Conservation (phyloP, 2,113 vertebrate species). For the Sula dactylatra region DNA sequence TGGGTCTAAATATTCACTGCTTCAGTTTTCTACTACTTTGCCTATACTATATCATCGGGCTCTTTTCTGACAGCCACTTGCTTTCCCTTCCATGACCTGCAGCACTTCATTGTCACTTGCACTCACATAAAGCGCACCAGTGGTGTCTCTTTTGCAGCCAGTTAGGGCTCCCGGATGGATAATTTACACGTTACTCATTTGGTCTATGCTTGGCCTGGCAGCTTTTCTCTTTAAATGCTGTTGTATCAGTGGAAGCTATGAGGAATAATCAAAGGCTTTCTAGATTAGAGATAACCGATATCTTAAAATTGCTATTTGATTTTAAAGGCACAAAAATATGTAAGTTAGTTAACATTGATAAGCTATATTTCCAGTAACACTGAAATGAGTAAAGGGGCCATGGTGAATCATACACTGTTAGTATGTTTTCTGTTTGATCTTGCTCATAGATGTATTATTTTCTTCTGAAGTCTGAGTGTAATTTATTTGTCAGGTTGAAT, state of each 20-base stretch:
- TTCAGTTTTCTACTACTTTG: neutral
- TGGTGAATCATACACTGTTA: conserved; percentile 28
- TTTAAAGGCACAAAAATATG: neutral
- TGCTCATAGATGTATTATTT: conserved; percentile 19
- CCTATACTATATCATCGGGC: fast-evolving
- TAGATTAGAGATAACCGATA: neutral
- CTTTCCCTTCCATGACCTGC: neutral
- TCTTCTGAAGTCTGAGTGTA: conserved; percentile 52
- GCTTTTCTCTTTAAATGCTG: neutral
- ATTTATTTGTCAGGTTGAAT: conserved; percentile 70
- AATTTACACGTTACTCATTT: neutral
- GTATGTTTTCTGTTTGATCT: conserved; percentile 37
- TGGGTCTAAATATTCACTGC: neutral
- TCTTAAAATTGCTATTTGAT: neutral
- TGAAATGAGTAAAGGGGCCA: neutral
- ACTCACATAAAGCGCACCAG: neutral
- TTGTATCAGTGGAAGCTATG: neutral
- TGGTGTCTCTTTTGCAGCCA: neutral
- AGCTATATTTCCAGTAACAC: neutral
- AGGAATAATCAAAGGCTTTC: neutral
- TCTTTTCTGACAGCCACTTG: neutral
- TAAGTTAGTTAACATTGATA: neutral
- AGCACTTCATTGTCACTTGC: neutral
- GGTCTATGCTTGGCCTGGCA: neutral
- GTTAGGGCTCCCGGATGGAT: neutral